Percentiles rank a stretch among this genome's conserved stretches.
Evolutionary conservation across 2,888 invertebrate genomes (phyloP).

Genomic region (Tetragonula carbonaria): DNA sequence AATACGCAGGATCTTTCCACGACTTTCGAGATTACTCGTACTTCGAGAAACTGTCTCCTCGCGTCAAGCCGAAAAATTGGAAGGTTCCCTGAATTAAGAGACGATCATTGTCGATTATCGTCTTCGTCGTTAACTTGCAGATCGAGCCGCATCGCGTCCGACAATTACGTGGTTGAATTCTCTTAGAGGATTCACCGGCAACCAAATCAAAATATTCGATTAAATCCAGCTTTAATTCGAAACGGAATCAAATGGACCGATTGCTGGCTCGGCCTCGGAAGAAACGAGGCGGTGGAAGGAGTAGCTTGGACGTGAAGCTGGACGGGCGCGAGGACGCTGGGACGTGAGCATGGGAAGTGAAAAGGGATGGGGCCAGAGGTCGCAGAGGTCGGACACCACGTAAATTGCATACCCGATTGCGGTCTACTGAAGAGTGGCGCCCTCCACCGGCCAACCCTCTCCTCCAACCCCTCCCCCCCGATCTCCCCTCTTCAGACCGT

Average conservation of each 20-base stretch:
- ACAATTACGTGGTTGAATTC: too few relatives aligned
- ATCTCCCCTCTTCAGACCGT: slow-evolving; percentile 54
- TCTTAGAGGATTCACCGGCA: too few relatives aligned
- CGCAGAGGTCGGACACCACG: slow-evolving; percentile 78
- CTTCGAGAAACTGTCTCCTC: too few relatives aligned
- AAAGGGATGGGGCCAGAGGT: slow-evolving; percentile 55
- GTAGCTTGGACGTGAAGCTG: neutral
- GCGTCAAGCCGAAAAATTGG: too few relatives aligned
- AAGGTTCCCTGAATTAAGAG: too few relatives aligned
- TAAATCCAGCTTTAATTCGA: neutral
- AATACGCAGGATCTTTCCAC: neutral
- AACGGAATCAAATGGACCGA: neutral
- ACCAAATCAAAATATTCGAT: too few relatives aligned
- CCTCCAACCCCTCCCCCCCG: slow-evolving; percentile 45
- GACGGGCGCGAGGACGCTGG: neutral
- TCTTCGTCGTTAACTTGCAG: too few relatives aligned
- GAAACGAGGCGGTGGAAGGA: slow-evolving; percentile 17
- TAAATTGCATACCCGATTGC: slow-evolving; percentile 81
- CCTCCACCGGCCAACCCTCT: slow-evolving; percentile 55
- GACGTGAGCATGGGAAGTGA: slow-evolving; percentile 8
- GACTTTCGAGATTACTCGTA: too few relatives aligned
- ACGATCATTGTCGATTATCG: too few relatives aligned
- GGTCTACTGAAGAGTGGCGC: slow-evolving; percentile 78
- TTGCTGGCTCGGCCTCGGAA: slow-evolving; percentile 26
- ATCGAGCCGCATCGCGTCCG: too few relatives aligned